Base-by-base conservation (phyloP, 2,888 invertebrate genomes). In the Leptinotarsa rubiginosa region DNA sequence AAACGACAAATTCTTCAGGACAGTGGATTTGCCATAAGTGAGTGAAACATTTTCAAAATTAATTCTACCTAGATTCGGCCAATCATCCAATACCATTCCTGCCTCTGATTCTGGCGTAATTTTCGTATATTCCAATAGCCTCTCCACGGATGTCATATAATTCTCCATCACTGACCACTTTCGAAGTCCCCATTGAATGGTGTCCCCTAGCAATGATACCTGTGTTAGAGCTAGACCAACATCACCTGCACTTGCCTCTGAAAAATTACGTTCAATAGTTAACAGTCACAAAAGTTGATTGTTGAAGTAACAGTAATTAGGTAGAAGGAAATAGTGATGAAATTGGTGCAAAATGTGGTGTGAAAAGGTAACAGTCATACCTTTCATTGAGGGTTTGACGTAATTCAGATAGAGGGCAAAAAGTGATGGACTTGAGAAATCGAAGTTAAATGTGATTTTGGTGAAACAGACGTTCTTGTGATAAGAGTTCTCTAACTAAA, bases 131-230 rank as follows among this genome's bases (percentile, higher is more conserved):
- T 86, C 87, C 56, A 84, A 65, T 0, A 94, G 90, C 86, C 97
- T 91, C 87, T 98, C 98, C 0, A 97, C 96, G 12, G 95, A 93
- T 4, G 95, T 96, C 95, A 96, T 95, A 79, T 92, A 93, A 83
- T 95, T 96, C 86, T 87, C 87, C 20, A 85, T 86, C 86, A 97
- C 97, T 56, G 97, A 95, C 80, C 96, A 96, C 86, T 96, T 96
- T 4, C 97, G 89, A 50, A 91, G 88, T 2, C 89, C 90, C 90
- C 90, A 90, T 84, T 91, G 90, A 81, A 91, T 78, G 86, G 88
- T 86, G n/a, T 93, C 93, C 0, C 93, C 94, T 74, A 95, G 89
- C 0, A 92, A 91, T 87, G 95, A 93, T n/a, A 93, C 93, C 84
- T 95, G 94, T 0, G 94, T 94, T 75, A 95, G 93, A 16, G 94